phyloP scores from a whole-genome alignment of 2,797 vertebrate genomes.

The Rhyacichthys aspro region DNA sequence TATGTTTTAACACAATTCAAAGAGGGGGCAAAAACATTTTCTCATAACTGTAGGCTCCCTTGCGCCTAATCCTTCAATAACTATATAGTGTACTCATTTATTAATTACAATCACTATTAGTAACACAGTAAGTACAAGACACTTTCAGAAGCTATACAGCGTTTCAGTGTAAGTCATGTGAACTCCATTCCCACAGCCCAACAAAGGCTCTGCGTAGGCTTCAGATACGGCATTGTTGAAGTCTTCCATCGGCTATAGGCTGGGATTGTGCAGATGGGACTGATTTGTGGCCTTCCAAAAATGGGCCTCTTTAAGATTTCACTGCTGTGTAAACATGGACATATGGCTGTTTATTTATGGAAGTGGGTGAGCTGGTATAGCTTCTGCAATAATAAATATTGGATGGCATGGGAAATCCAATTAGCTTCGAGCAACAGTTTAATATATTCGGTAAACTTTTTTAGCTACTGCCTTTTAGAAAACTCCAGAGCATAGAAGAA shows the following conservation, averaged over 20 bases:
- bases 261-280: slow-evolving; percentile 18
- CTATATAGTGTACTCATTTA: too few relatives aligned
- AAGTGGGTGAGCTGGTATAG: slow-evolving; percentile 16
- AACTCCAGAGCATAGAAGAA: neutral
- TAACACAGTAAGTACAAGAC: too few relatives aligned
- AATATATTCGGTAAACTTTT: neutral
- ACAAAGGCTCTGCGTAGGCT: neutral
- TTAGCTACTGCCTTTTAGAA: neutral
- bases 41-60: too few relatives aligned
- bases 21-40: too few relatives aligned
- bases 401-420: neutral
- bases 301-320: slow-evolving; percentile 20
- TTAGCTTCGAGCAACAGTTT: neutral
- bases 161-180: too few relatives aligned
- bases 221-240: slow-evolving; percentile 7
- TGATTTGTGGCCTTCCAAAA: slow-evolving; percentile 18
- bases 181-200: neutral
- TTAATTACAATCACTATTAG: too few relatives aligned
- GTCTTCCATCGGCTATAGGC: slow-evolving; percentile 3
- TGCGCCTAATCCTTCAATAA: too few relatives aligned
- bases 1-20: too few relatives aligned
- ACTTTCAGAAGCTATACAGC: too few relatives aligned
- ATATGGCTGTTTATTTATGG: slow-evolving; percentile 33
- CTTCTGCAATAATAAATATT: slow-evolving; percentile 30
- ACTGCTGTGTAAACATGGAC: slow-evolving; percentile 14